These are phyloP conservation scores for Ochlodes sylvanus DNA, from an alignment of 2,888 invertebrate species.

Conservation along the genomic window DNA sequence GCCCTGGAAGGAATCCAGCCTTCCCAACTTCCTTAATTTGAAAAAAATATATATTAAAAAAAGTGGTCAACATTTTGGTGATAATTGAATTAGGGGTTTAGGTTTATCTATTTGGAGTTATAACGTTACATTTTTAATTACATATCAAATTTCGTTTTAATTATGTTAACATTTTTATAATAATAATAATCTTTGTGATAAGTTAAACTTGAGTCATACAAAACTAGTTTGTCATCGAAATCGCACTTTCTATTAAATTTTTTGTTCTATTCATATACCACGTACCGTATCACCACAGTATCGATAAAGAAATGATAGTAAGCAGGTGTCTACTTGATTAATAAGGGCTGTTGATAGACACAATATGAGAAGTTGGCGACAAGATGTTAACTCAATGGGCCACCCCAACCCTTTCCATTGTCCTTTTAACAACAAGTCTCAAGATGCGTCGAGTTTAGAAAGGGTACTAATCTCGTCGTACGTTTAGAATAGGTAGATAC, in stretches of 20 bases:
- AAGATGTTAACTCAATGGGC: not conserved
- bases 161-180: no score
- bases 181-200: no score
- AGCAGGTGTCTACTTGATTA: not conserved
- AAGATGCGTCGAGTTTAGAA: not conserved
- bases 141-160: no score
- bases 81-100: no score
- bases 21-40: no score
- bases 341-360: constrained; percentile 5
- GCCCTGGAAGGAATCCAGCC: no score
- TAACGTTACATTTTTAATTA: no score
- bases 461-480: constrained; percentile 3
- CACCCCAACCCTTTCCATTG: not conserved
- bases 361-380: constrained; percentile 1
- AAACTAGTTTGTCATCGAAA: not conserved
- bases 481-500: constrained; percentile 4
- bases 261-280: not conserved
- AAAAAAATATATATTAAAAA: no score
- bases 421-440: not conserved
- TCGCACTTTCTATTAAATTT: not conserved
- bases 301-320: not conserved
- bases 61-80: no score
- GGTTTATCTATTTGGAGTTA: no score
- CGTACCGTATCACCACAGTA: not conserved
- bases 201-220: no score